These are phyloP conservation scores for Cephus pygmeus DNA, from an alignment of 2,888 invertebrate species.

Conservation along the genomic window DNA sequence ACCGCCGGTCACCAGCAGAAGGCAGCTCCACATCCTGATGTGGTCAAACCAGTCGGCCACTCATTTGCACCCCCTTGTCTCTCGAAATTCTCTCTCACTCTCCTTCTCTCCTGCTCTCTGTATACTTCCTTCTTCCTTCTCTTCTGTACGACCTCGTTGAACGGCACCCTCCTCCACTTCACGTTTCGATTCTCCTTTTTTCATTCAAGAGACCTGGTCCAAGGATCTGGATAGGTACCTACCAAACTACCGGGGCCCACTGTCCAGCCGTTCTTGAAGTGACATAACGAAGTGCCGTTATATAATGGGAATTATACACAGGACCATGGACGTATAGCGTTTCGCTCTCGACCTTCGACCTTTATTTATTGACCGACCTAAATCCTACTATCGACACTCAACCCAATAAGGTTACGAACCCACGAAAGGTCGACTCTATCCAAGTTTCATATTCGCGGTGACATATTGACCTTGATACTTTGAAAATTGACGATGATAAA, in stretches of 20 bases:
- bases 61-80: slow-evolving; percentile 56
- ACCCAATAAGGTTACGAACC: not conserved
- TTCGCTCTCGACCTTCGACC: not conserved
- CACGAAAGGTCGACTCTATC: not conserved
- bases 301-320: slow-evolving; percentile 38
- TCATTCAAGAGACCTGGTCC: slow-evolving; percentile 11
- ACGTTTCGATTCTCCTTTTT: slow-evolving; percentile 28
- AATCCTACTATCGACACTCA: not conserved
- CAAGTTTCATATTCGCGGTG: not conserved
- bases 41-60: slow-evolving; percentile 52
- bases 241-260: slow-evolving; percentile 12
- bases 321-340: not conserved
- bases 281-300: slow-evolving; percentile 41
- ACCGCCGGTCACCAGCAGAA: slow-evolving; percentile 1
- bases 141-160: slow-evolving; percentile 8
- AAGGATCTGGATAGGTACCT: not conserved
- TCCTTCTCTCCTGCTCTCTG: slow-evolving; percentile 19
- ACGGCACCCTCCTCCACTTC: not conserved
- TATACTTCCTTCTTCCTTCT: slow-evolving; percentile 15
- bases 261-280: slow-evolving; percentile 29
- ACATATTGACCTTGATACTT: not conserved
- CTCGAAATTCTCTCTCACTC: slow-evolving; percentile 31
- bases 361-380: slow-evolving; percentile 2
- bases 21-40: slow-evolving; percentile 41
- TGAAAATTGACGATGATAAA: not conserved